Evolutionary conservation across 2,888 invertebrate genomes (phyloP).

Genomic region (Drosophila subquinaria): DNA sequence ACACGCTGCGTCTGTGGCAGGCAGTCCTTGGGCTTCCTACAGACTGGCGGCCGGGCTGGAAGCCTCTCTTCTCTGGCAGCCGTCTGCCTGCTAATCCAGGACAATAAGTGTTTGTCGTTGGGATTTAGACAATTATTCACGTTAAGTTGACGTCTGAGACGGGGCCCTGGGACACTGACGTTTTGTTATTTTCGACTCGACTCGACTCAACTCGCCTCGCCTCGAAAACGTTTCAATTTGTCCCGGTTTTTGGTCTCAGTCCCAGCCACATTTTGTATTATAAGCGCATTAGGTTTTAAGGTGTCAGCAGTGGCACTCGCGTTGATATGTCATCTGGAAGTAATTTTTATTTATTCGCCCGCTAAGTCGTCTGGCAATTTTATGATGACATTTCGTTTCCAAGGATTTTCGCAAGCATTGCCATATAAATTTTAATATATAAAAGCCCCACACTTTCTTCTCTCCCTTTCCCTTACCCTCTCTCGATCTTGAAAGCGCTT

Average conservation of each 20-base stretch:
- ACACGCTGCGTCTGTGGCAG: constrained; percentile 51
- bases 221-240: constrained; percentile 74
- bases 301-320: constrained; percentile 77
- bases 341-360: constrained; percentile 80
- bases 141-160: constrained; percentile 82
- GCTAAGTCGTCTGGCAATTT: constrained; percentile 81
- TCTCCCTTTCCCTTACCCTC: not conserved
- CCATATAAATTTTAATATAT: constrained; percentile 79
- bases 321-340: constrained; percentile 82
- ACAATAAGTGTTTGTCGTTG: constrained; percentile 81
- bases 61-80: constrained; percentile 36
- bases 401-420: constrained; percentile 74
- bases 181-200: constrained; percentile 65
- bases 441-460: constrained; percentile 38
- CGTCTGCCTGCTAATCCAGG: constrained; percentile 76
- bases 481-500: constrained; percentile 55
- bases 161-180: constrained; percentile 61
- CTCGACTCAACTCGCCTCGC: constrained; percentile 16
- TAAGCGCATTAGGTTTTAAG: constrained; percentile 82
- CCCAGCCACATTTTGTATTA: constrained; percentile 76
- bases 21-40: constrained; percentile 65
- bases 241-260: constrained; percentile 58
- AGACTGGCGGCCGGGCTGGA: constrained; percentile 17
- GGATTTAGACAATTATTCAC: constrained; percentile 81
- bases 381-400: constrained; percentile 80